These are phyloP conservation scores for Cataglyphis cursor DNA, from an alignment of 2,888 invertebrate species.

Conservation along the genomic window DNA sequence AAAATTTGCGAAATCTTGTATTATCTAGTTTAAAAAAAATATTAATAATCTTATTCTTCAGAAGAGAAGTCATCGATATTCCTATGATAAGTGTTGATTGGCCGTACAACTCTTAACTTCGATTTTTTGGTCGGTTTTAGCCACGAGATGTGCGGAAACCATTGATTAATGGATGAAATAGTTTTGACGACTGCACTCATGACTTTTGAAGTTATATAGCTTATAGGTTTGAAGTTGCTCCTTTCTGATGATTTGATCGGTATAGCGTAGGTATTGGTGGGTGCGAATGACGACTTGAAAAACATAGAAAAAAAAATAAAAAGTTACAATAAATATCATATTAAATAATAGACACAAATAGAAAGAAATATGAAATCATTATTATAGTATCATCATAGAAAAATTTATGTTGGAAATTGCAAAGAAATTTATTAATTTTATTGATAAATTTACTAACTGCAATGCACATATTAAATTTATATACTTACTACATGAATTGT, in stretches of 20 bases:
- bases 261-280: background rate
- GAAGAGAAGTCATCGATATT: background rate
- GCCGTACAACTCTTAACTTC: conserved; percentile 23
- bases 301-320: background rate
- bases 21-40: background rate
- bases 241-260: background rate
- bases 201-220: background rate
- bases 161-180: conserved; percentile 49
- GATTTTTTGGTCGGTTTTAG: conserved; percentile 46
- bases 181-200: background rate
- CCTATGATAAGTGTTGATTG: conserved; percentile 25
- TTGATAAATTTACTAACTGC: background rate
- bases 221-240: background rate
- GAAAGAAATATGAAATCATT: background rate
- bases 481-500: conserved; percentile 11
- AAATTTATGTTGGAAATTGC: background rate
- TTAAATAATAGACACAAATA: background rate
- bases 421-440: background rate
- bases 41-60: background rate
- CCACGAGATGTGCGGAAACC: conserved; percentile 61
- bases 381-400: background rate
- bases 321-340: background rate
- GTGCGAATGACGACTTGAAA: background rate
- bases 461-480: background rate
- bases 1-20: background rate